Base-by-base conservation (phyloP, 2,888 invertebrate genomes). In the Glaucopsyche alexis region DNA sequence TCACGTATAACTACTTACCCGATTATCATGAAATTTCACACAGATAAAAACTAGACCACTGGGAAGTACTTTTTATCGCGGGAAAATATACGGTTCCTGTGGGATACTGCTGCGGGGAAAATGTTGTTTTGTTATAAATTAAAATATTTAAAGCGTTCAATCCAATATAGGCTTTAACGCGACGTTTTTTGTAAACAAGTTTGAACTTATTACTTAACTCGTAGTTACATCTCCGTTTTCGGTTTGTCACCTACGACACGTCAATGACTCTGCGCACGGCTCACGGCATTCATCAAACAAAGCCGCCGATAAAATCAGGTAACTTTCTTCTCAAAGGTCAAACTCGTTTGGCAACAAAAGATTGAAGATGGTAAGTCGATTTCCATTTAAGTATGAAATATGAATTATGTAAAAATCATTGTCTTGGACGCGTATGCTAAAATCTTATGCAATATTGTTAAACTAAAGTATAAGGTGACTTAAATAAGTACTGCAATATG, bases 391-490 rank as follows among this genome's bases (percentile, higher is more conserved):
- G 47, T 47, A 47, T 13, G 9, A 47, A 47, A 47, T 60, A 14
- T 60, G 60, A 6, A 29, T 60, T 38, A 60, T 60, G 60, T 60
- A 60, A 60, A 60, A 80, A 82, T 80, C 81, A 84, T 85, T 84
- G 85, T 85, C 78, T 82, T 19, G n/a, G 13, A 60, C 29, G 29
- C 60, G 60, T 13, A 38, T 13, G 19, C 13, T 55, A 60, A 13
- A 60, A 9, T 3, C 6, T 50, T 38, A 38, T 38, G 29, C 13
- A 38, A 38, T 38, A 29, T 11, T 2, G 19, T 60, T 19, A 60
- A 19, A 11, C 11, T 60, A 19, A 60, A 11, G 55, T 60, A n/a
- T n/a, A 16, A 60, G 19, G 49, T 13, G 14, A 52, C 52, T 4
- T 16, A 29, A 29, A 29, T 29, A 29, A 29, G 29, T 29, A 29